phyloP scores from a whole-genome alignment of 92 coral and sea anemone genomes.

The Palythoa grandiflora region DNA sequence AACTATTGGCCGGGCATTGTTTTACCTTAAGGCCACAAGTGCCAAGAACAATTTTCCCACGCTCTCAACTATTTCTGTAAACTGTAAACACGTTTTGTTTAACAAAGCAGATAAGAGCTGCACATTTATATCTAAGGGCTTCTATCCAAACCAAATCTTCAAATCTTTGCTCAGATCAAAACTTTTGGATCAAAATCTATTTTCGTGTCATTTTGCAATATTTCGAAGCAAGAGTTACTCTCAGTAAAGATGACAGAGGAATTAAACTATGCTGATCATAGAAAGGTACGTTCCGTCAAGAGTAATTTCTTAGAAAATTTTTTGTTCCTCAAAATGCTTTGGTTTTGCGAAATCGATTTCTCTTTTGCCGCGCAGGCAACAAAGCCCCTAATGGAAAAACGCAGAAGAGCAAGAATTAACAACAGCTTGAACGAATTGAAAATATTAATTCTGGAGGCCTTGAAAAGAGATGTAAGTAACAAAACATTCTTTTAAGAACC shows the following conservation, averaged over 20 bases:
- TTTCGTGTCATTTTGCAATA: not conserved
- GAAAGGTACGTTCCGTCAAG: slow-evolving; percentile 48
- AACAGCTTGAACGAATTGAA: slow-evolving; percentile 81
- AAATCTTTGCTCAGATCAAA: not conserved
- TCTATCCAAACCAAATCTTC: not conserved
- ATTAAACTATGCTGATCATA: slow-evolving; percentile 43
- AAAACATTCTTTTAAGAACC: not conserved
- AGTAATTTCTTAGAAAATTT: not conserved
- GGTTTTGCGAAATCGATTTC: not conserved
- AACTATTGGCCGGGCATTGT: slow-evolving; percentile 40
- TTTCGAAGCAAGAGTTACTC: slow-evolving; percentile 7
- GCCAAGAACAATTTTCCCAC: slow-evolving; percentile 65
- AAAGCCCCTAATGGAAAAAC: slow-evolving; percentile 87
- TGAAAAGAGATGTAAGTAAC: slow-evolving; percentile 80
- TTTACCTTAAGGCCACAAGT: slow-evolving; percentile 41
- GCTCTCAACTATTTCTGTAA: slow-evolving; percentile 66
- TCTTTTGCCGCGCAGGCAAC: slow-evolving; percentile 62
- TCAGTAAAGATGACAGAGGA: slow-evolving; percentile 57
- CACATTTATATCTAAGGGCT: not conserved
- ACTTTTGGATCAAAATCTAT: not conserved
- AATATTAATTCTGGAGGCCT: slow-evolving; percentile 72
- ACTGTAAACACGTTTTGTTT: slow-evolving; percentile 59
- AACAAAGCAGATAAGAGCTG: slow-evolving; percentile 23
- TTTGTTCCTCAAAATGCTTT: not conserved
- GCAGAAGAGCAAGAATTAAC: slow-evolving; percentile 81